Base-by-base conservation (phyloP, 2,888 invertebrate genomes). In the Villa cingulata region DNA sequence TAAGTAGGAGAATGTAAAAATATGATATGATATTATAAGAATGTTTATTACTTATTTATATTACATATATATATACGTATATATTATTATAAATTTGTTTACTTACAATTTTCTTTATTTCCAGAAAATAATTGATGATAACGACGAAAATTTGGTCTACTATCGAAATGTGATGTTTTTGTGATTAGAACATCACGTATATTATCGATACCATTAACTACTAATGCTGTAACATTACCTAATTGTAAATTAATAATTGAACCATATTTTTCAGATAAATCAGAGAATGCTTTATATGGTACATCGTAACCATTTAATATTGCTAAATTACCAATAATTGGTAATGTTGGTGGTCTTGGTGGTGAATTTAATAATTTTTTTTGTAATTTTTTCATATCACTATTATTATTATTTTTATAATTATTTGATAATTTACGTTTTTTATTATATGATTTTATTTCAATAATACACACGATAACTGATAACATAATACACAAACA, bases 81-180 rank as follows among this genome's bases (percentile, higher is more conserved):
- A n/a, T n/a, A n/a, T n/a, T n/a, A n/a, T n/a, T n/a, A n/a, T n/a
- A n/a, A n/a, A n/a, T n/a, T n/a, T n/a, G 6, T 34, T 15, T 15
- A 34, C 81, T 80, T 71, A 81, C 81, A 80, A 60, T 80, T 79
- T 58, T 80, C 75, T 59, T 77, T 78, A 62, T 79, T 72, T 37
- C 79, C 80, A 48, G 73, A 72, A 64, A 81, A 82, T 18, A 81
- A 72, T 42, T 73, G 66, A 52, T 76, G 72, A 62, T 78, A 80
- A 52, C 82, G 68, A 46, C 68, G 59, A 59, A 82, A 81, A 61
- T 77, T 74, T 0, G 81, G 80, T 44, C 82, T 67, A 52, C 77
- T 74, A 56, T 79, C 79, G 57, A 81, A 82, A 51, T 76, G 73
- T 32, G 74, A 70, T 7, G 77, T 76, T 53, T 76, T 76, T 43